These are phyloP conservation scores for Dryobates pubescens DNA, from an alignment of 2,797 vertebrate genomes.

Conservation along the genomic window DNA sequence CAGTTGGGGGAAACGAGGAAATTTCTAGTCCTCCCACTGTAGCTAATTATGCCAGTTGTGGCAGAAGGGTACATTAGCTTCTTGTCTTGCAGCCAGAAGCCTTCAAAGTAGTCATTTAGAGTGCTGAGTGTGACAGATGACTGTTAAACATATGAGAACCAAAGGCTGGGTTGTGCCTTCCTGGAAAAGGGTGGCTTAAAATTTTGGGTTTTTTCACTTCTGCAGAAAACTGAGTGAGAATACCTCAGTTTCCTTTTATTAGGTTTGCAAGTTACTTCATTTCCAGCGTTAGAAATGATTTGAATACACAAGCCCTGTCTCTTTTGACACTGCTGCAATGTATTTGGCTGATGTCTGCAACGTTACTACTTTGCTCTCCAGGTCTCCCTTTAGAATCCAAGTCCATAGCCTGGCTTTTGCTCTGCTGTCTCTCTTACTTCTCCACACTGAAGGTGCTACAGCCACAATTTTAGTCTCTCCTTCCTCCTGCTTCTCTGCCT, in stretches of 20 bases:
- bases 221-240: background rate
- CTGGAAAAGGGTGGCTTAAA: background rate
- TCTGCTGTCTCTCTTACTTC: background rate
- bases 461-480: background rate
- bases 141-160: background rate
- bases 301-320: background rate
- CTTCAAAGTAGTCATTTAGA: background rate
- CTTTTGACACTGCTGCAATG: background rate
- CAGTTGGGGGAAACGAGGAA: background rate
- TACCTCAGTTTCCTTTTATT: background rate
- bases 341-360: accelerated
- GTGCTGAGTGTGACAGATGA: background rate
- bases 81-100: slow-evolving; percentile 5
- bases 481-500: background rate
- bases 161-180: background rate
- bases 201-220: background rate
- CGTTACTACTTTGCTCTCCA: background rate
- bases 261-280: background rate
- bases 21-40: background rate
- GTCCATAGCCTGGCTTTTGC: background rate
- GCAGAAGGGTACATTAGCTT: background rate
- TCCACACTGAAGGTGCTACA: background rate
- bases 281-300: background rate
- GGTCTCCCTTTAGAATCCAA: background rate
- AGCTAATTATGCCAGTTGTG: background rate